Percentiles rank a stretch among this genome's conserved stretches.
Conservation (phyloP, 2,888 invertebrate genomes). For the Coelinius sp. region DNA sequence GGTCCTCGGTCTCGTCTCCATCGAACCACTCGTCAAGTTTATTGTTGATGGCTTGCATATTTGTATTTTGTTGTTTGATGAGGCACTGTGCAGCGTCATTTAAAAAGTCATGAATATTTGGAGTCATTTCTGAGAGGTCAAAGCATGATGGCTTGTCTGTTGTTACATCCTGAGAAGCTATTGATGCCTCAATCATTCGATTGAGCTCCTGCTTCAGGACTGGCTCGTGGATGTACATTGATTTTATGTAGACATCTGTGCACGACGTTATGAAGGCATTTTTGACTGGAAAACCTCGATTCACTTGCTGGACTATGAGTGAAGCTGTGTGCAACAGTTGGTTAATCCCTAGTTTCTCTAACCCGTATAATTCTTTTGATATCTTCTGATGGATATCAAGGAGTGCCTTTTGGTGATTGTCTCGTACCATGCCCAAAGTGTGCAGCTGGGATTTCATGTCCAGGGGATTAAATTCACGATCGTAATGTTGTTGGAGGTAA, state of each 20-base stretch:
- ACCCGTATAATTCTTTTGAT: slow-evolving; percentile 67
- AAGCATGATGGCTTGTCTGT: slow-evolving; percentile 50
- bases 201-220: slow-evolving; percentile 70
- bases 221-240: slow-evolving; percentile 70
- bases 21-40: background rate
- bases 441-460: slow-evolving; percentile 74
- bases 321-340: slow-evolving; percentile 79
- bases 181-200: slow-evolving; percentile 72
- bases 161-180: slow-evolving; percentile 52
- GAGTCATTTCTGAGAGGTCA: slow-evolving; percentile 63
- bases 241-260: slow-evolving; percentile 78
- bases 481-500: slow-evolving; percentile 70
- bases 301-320: slow-evolving; percentile 77
- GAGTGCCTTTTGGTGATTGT: slow-evolving; percentile 70
- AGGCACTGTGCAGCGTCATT: slow-evolving; percentile 72
- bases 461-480: slow-evolving; percentile 50
- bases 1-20: background rate
- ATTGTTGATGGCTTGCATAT: background rate
- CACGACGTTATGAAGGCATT: slow-evolving; percentile 76
- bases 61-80: slow-evolving; percentile 74
- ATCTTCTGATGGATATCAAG: slow-evolving; percentile 72
- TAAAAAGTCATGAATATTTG: slow-evolving; percentile 71
- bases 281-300: slow-evolving; percentile 74
- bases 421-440: slow-evolving; percentile 70
- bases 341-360: slow-evolving; percentile 75